A percentile compares a stretch with the other conserved stretches of the same genome.
These are phyloP conservation scores for Bos indicus DNA, from an alignment of 2,113 vertebrate genomes.

Conservation along the genomic window DNA sequence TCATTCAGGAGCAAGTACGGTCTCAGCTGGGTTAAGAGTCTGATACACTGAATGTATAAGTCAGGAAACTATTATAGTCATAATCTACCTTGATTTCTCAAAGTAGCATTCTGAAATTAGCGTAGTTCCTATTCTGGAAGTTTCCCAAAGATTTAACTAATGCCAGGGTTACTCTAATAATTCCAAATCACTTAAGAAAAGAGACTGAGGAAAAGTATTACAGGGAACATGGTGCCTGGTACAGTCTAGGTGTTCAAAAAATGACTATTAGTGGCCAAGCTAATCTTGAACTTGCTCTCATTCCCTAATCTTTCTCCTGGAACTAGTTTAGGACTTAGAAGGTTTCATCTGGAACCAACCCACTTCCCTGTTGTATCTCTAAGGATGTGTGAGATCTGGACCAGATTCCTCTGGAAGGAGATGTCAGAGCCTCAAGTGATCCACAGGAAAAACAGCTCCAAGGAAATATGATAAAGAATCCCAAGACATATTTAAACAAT, in stretches of 20 bases:
- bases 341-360: not conserved
- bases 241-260: not conserved
- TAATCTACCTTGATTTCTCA: not conserved
- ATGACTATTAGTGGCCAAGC: not conserved
- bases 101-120: conserved; percentile 11
- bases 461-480: not conserved
- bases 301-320: not conserved
- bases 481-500: not conserved
- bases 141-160: not conserved
- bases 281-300: not conserved
- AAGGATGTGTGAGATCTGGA: not conserved
- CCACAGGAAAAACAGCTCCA: not conserved
- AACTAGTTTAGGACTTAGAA: not conserved
- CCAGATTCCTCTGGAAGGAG: not conserved
- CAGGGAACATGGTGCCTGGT: not conserved
- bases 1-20: not conserved
- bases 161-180: not conserved
- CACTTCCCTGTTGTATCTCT: not conserved
- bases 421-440: not conserved
- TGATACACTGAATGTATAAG: not conserved
- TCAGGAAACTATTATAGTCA: not conserved
- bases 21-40: not conserved
- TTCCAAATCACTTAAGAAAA: conserved; percentile 22
- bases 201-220: not conserved
- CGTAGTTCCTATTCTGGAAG: not conserved